Percentiles rank a stretch among this genome's conserved stretches.
Evolutionary conservation across 2,888 invertebrate genomes (phyloP).

Genomic region (Philereme transversata): DNA sequence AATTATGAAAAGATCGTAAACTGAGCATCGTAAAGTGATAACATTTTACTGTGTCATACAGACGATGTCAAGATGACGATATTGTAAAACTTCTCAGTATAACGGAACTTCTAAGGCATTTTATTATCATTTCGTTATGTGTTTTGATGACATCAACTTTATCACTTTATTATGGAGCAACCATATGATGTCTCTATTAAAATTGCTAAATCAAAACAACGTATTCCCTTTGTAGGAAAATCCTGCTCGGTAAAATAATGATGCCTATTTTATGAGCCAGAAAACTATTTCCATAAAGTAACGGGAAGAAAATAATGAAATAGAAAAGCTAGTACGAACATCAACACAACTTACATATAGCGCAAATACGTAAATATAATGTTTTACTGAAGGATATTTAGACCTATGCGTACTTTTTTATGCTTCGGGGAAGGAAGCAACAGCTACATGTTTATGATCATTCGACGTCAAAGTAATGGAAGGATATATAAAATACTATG

Average conservation of each 20-base stretch:
- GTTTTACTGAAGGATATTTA: conserved; percentile 43
- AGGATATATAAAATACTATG: conserved; percentile 62
- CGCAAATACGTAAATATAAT: conserved; percentile 25
- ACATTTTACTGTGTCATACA: conserved; percentile 15
- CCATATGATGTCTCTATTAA: conserved; percentile 10
- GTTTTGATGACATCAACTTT: conserved; percentile 15
- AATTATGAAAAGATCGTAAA: conserved; percentile 20
- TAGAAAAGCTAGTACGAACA: conserved; percentile 27
- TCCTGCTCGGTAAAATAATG: conserved; percentile 5
- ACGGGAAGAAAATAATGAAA: neutral
- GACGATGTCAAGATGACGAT: conserved; percentile 9
- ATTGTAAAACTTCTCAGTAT: conserved; percentile 11
- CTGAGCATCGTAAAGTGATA: conserved; percentile 16
- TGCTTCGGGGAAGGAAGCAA: conserved; percentile 44
- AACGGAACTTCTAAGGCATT: conserved; percentile 11
- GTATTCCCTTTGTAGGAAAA: neutral
- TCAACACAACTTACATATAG: conserved; percentile 43
- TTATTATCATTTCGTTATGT: conserved; percentile 16
- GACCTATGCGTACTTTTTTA: conserved; percentile 37
- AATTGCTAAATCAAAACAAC: conserved; percentile 19
- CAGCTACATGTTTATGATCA: conserved; percentile 52
- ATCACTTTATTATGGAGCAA: conserved; percentile 10
- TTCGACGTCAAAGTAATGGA: conserved; percentile 51
- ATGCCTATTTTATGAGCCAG: conserved; percentile 11
- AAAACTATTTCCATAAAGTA: conserved; percentile 15